Base-by-base conservation (phyloP, 2,888 invertebrate species). In the Diarsia rubi region DNA sequence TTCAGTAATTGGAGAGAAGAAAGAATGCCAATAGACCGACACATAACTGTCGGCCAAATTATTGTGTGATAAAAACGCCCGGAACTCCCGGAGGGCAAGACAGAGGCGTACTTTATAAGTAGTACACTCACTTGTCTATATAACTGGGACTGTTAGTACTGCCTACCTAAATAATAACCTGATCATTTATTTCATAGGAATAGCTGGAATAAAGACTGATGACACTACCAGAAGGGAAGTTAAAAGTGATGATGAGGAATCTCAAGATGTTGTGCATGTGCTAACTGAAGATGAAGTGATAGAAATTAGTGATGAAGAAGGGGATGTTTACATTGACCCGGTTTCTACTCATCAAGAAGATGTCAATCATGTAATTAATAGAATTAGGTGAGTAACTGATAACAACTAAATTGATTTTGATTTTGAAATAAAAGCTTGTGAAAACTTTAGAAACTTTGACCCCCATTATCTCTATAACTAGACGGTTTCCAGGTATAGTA, bases 201-300 rank as follows among this genome's bases (percentile, higher is more conserved):
- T 95, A 85, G 95, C 95, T 75, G 95, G 95, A 67, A 95, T 95
- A 72, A 94, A 93, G 89, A 91, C 89, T 83, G 87, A 90, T 70
- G 88, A 86, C 67, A 82, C 82, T 66, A 82, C 75, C 74, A 65
- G 77, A 60, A 80, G 79, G 76, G 87, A 85, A 87, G 74, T 79
- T 65, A 92, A 91, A 78, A 89, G 69, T 57, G 89, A 90, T 79
- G 79, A 81, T 59, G 79, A 80, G 27, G 83, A 85, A 69, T 79
- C 81, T 62, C 74, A 73, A 68, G 78, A 77, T 76, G 77, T 83
- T 59, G 81, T 74, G 71, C 73, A 78, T 73, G 73, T 83, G 66
- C 75, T 83, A 71, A 65, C 71, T 67, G 83, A 83, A 44, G 81
- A 73, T 69, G 88, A 89, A 82, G 68, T 88, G 16, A 86, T 91